phyloP scores from a whole-genome alignment of 2,113 vertebrate species.

The Serilophus lunatus region DNA sequence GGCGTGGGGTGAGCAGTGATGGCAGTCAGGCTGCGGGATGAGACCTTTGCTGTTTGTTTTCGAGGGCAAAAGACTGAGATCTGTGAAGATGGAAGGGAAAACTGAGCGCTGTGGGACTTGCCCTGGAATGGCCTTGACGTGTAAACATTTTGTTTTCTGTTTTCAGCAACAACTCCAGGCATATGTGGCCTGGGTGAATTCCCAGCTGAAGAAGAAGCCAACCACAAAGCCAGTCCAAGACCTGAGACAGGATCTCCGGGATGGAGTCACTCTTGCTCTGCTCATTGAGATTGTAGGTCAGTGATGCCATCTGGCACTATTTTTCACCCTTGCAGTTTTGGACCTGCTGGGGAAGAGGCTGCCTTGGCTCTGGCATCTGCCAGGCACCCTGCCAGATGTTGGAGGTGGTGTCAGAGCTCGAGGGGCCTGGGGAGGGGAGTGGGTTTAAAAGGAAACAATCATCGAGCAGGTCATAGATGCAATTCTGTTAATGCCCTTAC shows the following conservation, averaged over 20 bases:
- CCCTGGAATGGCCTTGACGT: neutral
- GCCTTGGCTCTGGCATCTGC: neutral
- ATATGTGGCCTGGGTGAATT: conserved; percentile 96
- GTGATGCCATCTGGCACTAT: conserved; percentile 32
- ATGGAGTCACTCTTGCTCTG: conserved; percentile 88
- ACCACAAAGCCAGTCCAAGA: conserved; percentile 81
- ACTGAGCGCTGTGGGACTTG: neutral
- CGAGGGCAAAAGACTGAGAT: neutral
- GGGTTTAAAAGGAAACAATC: neutral
- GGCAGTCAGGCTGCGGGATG: neutral
- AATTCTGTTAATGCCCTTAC: neutral
- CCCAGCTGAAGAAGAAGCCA: conserved; percentile 90
- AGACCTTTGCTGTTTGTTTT: neutral
- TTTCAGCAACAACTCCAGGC: conserved; percentile 92
- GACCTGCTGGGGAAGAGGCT: neutral
- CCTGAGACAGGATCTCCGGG: conserved; percentile 87
- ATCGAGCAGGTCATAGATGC: neutral
- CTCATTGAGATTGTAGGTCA: conserved; percentile 97
- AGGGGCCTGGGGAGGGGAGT: neutral
- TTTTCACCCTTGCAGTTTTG: neutral
- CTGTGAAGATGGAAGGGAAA: neutral
- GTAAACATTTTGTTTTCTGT: neutral
- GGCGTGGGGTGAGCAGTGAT: neutral
- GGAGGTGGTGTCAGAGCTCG: neutral
- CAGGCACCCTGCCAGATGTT: neutral